A percentile compares a stretch with the other conserved stretches of the same genome.
Conservation (phyloP, 2,113 vertebrate genomes). For the Oxygymnocypris stewartii region DNA sequence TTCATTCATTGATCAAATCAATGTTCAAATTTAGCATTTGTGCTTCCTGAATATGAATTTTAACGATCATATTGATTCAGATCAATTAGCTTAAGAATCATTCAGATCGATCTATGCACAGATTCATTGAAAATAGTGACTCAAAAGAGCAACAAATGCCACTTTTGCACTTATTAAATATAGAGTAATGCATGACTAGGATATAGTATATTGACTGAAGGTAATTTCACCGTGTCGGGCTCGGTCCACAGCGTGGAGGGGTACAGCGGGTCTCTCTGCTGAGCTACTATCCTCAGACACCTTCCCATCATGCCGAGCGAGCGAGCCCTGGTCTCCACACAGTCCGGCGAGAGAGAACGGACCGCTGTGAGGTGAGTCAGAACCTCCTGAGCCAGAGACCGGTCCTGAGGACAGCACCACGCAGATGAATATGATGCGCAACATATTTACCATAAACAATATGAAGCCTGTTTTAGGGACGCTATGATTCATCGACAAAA, state of each 20-base stretch:
- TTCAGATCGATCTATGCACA: too few species aligned
- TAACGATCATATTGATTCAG: too few species aligned
- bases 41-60: too few species aligned
- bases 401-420: conserved; percentile 66
- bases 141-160: background rate
- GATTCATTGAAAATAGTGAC: background rate
- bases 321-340: conserved; percentile 69
- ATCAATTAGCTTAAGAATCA: too few species aligned
- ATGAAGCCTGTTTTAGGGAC: background rate
- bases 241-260: conserved; percentile 64
- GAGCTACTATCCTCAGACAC: conserved; percentile 77
- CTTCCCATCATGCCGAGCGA: conserved; percentile 80
- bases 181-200: background rate
- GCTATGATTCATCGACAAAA: too few species aligned
- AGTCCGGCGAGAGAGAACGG: conserved; percentile 63
- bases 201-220: background rate
- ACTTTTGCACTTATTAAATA: background rate
- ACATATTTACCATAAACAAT: too few species aligned
- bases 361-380: conserved; percentile 78
- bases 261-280: conserved; percentile 71
- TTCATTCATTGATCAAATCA: too few species aligned
- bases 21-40: too few species aligned
- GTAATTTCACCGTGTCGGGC: conserved; percentile 57
- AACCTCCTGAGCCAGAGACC: conserved; percentile 69
- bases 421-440: background rate